Evolutionary conservation across 1,140 invertebrate genomes (phyloP), one percentile per base, ranked within the genome.

Genomic region (Magallana angulata): DNA sequence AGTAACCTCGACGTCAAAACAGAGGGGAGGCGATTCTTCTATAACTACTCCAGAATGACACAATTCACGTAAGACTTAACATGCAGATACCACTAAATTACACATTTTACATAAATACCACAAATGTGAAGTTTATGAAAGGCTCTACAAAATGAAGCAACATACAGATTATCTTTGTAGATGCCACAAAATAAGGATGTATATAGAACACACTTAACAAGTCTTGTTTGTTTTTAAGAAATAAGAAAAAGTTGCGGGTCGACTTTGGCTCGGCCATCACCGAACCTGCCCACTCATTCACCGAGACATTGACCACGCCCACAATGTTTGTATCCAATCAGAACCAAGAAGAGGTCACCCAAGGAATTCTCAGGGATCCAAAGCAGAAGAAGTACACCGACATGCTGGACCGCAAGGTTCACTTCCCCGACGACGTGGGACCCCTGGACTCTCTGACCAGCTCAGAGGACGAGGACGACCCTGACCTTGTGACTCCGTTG

Each of bases 1-100:
- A 64, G 84, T 48, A 91, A 91, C 71, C 85, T 93, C 0, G 90
- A 87, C 14, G 84, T 93, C 12, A 91, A 89, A 71, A 91, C 85
- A 16, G 92, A 93, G 68, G 91, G 92, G 11, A 85, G 92, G 71
- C 85, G 89, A 68, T 92, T 91, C 68, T 83, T 92, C 11, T 92
- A 89, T 81, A 89, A 90, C 82, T 90, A 88, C 64, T 90, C 91
- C 57, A 92, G 90, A 82, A 89, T 92, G 90, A 89, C 90, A 24
- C 90, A 91, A 71, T 76, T 92, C 24, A 89, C 64, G 91, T 92
- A 89, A 83, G 88, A 14, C 12, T 68, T 62, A 16, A 36, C 8
- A 82, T 30, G 4, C 36, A 36, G 36, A 36, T 36, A 36, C 36
- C 36, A 36, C 36, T 36, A 36, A 36, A 36, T 36, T 36, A 36